These are phyloP conservation scores for Macquaria ambigua DNA, from an alignment of 2,113 vertebrate genomes.

Conservation along the genomic window DNA sequence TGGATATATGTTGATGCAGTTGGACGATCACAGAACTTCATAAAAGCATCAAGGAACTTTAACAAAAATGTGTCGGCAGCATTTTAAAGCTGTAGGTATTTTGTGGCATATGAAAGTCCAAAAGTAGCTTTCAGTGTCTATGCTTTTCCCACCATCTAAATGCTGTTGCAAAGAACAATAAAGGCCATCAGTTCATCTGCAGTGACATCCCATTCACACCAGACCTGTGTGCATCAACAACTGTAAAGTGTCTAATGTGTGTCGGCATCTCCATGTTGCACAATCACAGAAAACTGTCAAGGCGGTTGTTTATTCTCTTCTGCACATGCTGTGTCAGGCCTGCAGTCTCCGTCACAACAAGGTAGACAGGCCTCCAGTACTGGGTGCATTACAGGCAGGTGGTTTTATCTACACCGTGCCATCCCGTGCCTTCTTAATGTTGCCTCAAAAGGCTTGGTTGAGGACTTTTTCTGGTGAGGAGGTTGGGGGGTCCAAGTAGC, in stretches of 20 bases:
- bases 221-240: neutral
- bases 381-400: neutral
- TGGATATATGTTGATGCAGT: conserved; percentile 9
- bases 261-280: neutral
- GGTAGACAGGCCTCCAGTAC: neutral
- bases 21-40: conserved; percentile 16
- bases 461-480: neutral
- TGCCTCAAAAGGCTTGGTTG: neutral
- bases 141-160: neutral
- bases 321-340: conserved; percentile 4
- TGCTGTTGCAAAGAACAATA: neutral
- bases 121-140: neutral
- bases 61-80: neutral
- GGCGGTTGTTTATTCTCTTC: neutral
- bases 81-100: neutral
- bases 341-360: neutral
- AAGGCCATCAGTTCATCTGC: conserved; percentile 4
- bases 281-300: neutral
- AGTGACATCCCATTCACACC: neutral
- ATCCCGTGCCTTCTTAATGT: neutral
- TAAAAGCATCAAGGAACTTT: conserved; percentile 9
- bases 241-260: neutral
- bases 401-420: neutral
- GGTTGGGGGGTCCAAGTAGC: neutral
- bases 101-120: neutral